A percentile compares a stretch with the other conserved stretches of the same genome.
Evolutionary conservation across 2,113 vertebrate species (phyloP).

Genomic region (Tyto alba): DNA sequence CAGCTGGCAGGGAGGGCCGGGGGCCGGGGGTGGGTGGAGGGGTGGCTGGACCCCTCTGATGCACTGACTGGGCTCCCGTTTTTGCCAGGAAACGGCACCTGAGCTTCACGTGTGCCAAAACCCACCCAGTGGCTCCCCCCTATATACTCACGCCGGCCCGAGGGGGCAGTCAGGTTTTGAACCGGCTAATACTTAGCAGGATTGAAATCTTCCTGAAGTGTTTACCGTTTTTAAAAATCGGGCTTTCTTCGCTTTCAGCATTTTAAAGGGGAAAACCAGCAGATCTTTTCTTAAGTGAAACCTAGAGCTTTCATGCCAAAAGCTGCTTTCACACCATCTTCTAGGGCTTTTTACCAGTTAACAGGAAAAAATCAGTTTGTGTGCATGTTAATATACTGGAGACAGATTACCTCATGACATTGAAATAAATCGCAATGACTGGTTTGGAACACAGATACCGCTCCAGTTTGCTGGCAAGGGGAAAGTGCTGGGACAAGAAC

Average conservation of each 20-base stretch:
- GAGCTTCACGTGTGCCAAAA: background rate
- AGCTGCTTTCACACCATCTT: background rate
- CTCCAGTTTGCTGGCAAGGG: background rate
- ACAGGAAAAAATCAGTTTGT: background rate
- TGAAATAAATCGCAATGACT: background rate
- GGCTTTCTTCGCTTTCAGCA: background rate
- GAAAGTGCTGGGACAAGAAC: background rate
- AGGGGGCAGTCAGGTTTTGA: background rate
- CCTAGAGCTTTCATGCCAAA: background rate
- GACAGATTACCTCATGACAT: background rate
- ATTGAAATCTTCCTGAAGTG: background rate
- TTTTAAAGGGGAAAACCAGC: background rate
- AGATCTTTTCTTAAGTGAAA: background rate
- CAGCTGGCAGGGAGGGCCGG: rapidly evolving
- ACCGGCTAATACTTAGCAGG: background rate
- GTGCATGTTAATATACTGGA: background rate
- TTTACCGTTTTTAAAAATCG: background rate
- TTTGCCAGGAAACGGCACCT: background rate
- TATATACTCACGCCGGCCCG: rapidly evolving
- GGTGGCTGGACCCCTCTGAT: too few relatives aligned
- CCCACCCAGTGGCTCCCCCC: background rate
- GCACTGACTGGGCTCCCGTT: background rate
- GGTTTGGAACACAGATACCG: background rate
- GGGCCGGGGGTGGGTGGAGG: too few relatives aligned
- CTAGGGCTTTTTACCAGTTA: background rate